These are phyloP conservation scores for Glandiceps talaboti DNA, from an alignment of 53 echinoderm and acorn worm species.

Conservation along the genomic window DNA sequence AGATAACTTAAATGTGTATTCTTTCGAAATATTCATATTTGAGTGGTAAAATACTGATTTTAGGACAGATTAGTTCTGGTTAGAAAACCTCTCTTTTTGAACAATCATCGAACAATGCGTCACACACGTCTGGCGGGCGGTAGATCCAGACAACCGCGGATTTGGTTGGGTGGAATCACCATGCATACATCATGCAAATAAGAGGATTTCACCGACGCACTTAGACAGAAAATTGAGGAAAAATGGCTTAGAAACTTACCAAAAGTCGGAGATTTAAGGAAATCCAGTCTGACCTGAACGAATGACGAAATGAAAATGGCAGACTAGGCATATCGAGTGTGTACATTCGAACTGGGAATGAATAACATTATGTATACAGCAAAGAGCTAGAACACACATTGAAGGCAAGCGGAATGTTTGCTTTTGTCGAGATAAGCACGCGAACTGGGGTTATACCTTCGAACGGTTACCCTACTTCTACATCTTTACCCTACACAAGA, in stretches of 20 bases:
- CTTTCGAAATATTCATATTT: no score
- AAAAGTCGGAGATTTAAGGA: neutral
- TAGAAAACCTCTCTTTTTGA: no score
- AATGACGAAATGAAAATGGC: neutral
- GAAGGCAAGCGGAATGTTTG: neutral
- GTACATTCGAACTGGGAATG: neutral
- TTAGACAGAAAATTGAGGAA: neutral
- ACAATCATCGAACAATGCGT: no score
- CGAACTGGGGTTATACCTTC: neutral
- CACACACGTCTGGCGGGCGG: no score
- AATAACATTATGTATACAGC: neutral
- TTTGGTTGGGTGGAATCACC: no score
- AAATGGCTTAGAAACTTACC: neutral
- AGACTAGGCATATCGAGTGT: neutral
- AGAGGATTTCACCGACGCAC: neutral
- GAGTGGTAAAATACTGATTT: no score
- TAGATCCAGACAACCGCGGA: no score
- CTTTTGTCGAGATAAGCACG: neutral
- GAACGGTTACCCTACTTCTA: neutral
- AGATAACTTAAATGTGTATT: no score
- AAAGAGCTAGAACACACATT: neutral
- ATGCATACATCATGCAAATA: conserved; percentile 1
- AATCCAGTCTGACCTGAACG: neutral
- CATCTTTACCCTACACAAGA: neutral
- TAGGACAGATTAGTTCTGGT: no score